Evolutionary conservation across 2,888 invertebrate genomes (phyloP).

Genomic region (Harpalus rufipes): DNA sequence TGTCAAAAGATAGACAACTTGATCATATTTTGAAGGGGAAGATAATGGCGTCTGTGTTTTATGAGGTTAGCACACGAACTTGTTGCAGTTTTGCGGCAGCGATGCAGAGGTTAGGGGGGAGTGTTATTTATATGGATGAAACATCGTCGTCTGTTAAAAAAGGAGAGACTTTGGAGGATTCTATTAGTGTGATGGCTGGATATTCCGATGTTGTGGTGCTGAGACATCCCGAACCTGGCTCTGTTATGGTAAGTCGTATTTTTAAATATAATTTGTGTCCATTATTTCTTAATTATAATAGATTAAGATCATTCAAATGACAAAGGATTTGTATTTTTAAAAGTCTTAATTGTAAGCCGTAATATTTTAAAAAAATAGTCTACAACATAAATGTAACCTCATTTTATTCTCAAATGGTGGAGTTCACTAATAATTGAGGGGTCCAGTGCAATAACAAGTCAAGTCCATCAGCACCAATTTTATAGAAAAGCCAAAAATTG

Average conservation of each 20-base stretch:
- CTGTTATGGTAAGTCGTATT: conserved; percentile 85
- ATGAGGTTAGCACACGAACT: conserved; percentile 98
- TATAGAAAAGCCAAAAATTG: too few species aligned
- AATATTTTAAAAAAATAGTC: too few species aligned
- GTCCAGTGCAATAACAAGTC: too few species aligned
- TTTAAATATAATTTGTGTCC: neutral
- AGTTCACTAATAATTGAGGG: too few species aligned
- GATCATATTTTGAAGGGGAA: conserved; percentile 94
- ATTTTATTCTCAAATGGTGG: too few species aligned
- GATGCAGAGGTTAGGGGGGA: conserved; percentile 97
- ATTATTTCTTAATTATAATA: too few species aligned
- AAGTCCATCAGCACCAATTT: too few species aligned
- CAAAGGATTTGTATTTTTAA: too few species aligned
- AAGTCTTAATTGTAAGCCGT: too few species aligned
- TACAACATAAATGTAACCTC: too few species aligned
- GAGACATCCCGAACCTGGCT: conserved; percentile 95
- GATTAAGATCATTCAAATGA: too few species aligned
- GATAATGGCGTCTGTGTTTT: conserved; percentile 97
- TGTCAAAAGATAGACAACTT: conserved; percentile 89
- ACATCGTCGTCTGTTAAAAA: conserved; percentile 96
- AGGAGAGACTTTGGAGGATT: conserved; percentile 96
- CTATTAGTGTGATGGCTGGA: conserved; percentile 91
- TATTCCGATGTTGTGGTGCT: conserved; percentile 97
- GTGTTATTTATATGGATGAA: conserved; percentile 93
- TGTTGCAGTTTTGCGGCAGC: conserved; percentile 97